Conservation (phyloP, 2,113 vertebrate species). For the Phyllopteryx taeniolatus region DNA sequence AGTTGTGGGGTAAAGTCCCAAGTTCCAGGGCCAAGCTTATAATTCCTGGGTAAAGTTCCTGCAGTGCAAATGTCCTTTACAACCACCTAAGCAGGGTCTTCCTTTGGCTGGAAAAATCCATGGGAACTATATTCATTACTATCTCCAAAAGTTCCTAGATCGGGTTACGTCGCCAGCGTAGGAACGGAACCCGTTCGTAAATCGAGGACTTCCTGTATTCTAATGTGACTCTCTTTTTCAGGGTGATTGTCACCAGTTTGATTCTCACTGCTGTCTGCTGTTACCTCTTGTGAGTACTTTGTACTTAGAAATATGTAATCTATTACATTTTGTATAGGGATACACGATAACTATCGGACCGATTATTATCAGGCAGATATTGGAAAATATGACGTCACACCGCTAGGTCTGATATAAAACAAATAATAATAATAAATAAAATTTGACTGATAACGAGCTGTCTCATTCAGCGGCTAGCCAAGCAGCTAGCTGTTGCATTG, state of each 20-base stretch:
- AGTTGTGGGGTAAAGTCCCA: too few relatives aligned
- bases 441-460: too few relatives aligned
- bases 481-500: too few relatives aligned
- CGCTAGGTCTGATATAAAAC: too few relatives aligned
- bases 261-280: slow-evolving; percentile 92
- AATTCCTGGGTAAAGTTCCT: neutral
- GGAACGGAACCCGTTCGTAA: neutral
- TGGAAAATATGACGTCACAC: too few relatives aligned
- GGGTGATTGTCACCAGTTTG: slow-evolving; percentile 95
- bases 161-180: neutral
- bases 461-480: too few relatives aligned
- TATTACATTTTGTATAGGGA: neutral
- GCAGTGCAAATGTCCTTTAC: too few relatives aligned
- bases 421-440: too few relatives aligned
- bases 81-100: too few relatives aligned
- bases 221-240: slow-evolving; percentile 49
- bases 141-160: neutral
- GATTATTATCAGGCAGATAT: too few relatives aligned
- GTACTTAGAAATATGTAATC: neutral
- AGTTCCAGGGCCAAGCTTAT: neutral
- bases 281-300: slow-evolving; percentile 90
- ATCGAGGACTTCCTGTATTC: neutral
- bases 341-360: too few relatives aligned
- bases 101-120: too few relatives aligned
- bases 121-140: neutral